phyloP scores from a whole-genome alignment of 1,140 invertebrate genomes.

The Conus ventricosus region DNA sequence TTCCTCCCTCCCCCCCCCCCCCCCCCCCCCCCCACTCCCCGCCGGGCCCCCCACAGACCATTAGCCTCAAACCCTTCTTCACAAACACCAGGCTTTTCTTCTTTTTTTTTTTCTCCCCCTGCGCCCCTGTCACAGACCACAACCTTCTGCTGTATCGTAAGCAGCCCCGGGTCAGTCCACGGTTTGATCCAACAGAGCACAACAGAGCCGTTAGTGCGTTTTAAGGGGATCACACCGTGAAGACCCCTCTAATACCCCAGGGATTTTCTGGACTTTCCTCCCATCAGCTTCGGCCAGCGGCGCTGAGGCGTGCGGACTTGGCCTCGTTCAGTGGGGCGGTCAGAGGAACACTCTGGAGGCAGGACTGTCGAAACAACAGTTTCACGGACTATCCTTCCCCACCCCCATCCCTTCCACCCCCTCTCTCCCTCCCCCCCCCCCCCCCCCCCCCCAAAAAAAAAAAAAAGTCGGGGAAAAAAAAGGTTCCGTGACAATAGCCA shows the following conservation, averaged over 20 bases:
- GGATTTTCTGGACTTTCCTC: constrained; percentile 15
- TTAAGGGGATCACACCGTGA: constrained; percentile 26
- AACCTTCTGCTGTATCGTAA: neutral
- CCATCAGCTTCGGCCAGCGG: neutral
- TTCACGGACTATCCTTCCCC: too few relatives aligned
- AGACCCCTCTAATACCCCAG: constrained; percentile 6
- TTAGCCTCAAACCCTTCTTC: too few relatives aligned
- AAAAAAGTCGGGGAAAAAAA: too few relatives aligned
- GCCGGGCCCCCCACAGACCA: too few relatives aligned
- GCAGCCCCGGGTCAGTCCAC: neutral
- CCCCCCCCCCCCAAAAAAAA: too few relatives aligned
- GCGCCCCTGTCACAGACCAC: neutral
- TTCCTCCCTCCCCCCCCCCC: too few relatives aligned
- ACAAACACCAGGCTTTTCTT: neutral
- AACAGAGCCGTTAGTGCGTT: constrained; percentile 21
- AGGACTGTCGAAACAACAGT: neutral
- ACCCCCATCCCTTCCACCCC: too few relatives aligned
- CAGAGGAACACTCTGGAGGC: neutral
- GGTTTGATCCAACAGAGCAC: neutral
- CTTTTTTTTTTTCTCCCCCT: too few relatives aligned
- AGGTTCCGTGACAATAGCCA: too few relatives aligned
- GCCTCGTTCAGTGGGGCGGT: neutral
- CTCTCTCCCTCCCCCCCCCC: too few relatives aligned
- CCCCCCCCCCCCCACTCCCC: too few relatives aligned
- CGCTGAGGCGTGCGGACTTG: neutral